Base-by-base conservation (phyloP, 2,797 vertebrate species). In the Tragelaphus eurycerus region DNA sequence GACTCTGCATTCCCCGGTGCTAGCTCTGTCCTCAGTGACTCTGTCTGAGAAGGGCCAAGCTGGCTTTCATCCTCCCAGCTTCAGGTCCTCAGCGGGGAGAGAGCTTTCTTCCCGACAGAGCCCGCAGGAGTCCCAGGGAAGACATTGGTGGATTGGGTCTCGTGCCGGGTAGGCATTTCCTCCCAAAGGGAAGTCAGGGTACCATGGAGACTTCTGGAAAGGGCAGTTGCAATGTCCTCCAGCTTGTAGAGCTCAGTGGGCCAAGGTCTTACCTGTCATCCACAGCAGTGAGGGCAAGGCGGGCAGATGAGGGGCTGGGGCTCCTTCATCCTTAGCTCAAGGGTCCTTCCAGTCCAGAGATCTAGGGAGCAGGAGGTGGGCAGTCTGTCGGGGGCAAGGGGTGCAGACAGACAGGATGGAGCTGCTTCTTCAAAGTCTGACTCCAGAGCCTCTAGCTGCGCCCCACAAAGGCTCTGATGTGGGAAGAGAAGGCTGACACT, bases 71-170 rank as follows among this genome's bases (percentile, higher is more conserved):
- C 57, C 43, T 19, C 7, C 64, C 16, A 27, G 43, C 11, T n/a
- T 13, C 16, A 19, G 31, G 15, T 4, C 27, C 60, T n/a, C 13
- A 2, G 62, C 23, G 31, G 25, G 17, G 29, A 27, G 25, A 27
- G n/a, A 21, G 10, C 11, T 16, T 46, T 46, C 81, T n/a, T 54
- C 55, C 31, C 9, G 0, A 2, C 0, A 0, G 19, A 0, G 19
- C 52, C 95, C 7, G 29, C 19, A 7, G 13, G 4, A 38, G 7
- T 52, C 59, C 54, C 17, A 12, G 50, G 55, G 76, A 12, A 64
- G 89, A 34, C 13, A 0, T 0, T 14, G 31, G 31, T 19, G 50
- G 50, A 2, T 0, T 7, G 31, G 89, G n/a, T 21, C 76, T 7
- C 3, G 7, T 7, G 16, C 19, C 0, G 1, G 34, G 3, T 76